phyloP scores from a whole-genome alignment of 2,888 invertebrate species.

The Julus scandinavius region DNA sequence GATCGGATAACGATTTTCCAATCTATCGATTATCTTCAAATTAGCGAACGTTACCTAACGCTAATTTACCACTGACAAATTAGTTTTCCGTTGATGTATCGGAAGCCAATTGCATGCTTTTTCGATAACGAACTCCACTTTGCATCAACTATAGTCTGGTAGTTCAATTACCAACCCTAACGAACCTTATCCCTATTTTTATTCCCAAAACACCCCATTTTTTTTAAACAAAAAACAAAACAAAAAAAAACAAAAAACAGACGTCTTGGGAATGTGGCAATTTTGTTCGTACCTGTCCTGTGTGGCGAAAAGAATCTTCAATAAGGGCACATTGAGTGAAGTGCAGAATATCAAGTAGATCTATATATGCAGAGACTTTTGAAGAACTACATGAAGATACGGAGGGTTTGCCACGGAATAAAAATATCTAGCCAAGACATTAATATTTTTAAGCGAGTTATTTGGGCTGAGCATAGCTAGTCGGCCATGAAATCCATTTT shows the following conservation, averaged over 20 bases:
- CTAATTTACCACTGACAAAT: not conserved
- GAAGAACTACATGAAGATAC: not conserved
- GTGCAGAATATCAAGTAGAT: slow-evolving; percentile 13
- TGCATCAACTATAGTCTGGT: not conserved
- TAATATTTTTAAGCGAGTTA: slow-evolving; percentile 14
- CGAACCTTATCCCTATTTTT: not conserved
- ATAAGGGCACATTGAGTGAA: not conserved
- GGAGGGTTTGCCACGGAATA: not conserved
- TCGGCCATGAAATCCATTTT: slow-evolving; percentile 38
- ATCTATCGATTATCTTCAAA: not conserved
- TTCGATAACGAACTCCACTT: not conserved
- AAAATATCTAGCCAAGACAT: not conserved
- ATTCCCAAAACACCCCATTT: not conserved
- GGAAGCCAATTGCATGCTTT: not conserved
- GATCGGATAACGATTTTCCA: not conserved
- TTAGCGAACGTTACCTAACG: not conserved
- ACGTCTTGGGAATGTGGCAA: not conserved
- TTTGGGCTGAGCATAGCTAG: slow-evolving; percentile 3
- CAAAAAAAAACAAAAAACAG: not conserved
- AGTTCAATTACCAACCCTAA: not conserved
- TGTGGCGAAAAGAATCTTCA: not conserved
- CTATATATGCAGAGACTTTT: not conserved
- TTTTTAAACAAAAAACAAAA: not conserved
- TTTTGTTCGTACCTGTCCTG: not conserved
- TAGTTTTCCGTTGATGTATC: not conserved